Evolutionary conservation across 1,140 invertebrate genomes (phyloP).

Genomic region (Scaptodrosophila lebanonensis): DNA sequence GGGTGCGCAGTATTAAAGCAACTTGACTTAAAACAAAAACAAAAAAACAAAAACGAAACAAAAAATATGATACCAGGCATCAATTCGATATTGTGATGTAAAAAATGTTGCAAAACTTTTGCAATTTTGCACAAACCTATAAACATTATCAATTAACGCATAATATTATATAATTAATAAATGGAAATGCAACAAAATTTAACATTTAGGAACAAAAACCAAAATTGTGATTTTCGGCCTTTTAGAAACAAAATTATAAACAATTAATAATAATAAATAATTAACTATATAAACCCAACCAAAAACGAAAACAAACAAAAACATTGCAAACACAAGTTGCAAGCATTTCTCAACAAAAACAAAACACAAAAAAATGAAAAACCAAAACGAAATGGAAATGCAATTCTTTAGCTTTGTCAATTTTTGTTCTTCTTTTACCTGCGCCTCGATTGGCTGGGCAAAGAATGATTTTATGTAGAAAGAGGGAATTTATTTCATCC

Average conservation of each 20-base stretch:
- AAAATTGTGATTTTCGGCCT: slow-evolving; percentile 77
- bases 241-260: slow-evolving; percentile 76
- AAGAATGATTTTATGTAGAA: too few species aligned
- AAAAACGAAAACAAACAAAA: slow-evolving; percentile 31
- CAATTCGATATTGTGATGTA: slow-evolving; percentile 74
- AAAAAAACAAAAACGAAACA: slow-evolving; percentile 1
- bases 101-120: slow-evolving; percentile 28
- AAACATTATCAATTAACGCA: slow-evolving; percentile 40
- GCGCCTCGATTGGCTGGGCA: slow-evolving; percentile 36
- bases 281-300: slow-evolving; percentile 12
- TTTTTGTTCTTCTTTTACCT: slow-evolving; percentile 27
- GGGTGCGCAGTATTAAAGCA: slow-evolving; percentile 58
- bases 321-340: neutral
- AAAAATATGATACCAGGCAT: slow-evolving; percentile 43
- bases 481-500: too few species aligned
- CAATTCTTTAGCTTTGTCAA: neutral
- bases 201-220: slow-evolving; percentile 76
- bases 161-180: slow-evolving; percentile 4
- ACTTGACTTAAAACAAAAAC: slow-evolving; percentile 9
- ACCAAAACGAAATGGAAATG: too few species aligned
- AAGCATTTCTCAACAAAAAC: slow-evolving; percentile 29
- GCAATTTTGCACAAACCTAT: slow-evolving; percentile 27
- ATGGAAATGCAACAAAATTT: slow-evolving; percentile 57
- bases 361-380: slow-evolving; percentile 15
- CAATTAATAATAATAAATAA: slow-evolving; percentile 40